Evolutionary conservation across 1,140 invertebrate species (phyloP), one percentile per base, ranked within the genome.

Genomic region (Calliphora vicina): DNA sequence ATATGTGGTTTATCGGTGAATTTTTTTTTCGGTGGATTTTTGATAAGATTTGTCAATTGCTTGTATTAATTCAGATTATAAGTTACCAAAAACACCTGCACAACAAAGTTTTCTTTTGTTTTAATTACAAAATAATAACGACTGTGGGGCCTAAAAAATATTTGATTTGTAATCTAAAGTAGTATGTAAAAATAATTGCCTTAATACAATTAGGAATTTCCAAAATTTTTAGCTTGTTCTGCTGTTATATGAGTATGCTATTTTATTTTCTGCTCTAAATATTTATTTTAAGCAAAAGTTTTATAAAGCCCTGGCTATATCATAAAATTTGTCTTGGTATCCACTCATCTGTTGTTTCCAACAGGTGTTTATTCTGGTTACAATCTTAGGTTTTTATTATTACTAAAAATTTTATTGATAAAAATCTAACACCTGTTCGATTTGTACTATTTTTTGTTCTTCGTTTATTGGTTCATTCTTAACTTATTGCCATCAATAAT

Each of bases 41-140:
- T 43, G 74, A 78, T 78, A 78, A 78, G 74, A 78, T 78, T 78
- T 78, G 35, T 5, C 10, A 67, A 67, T 67, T 67, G 61, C n/a
- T 23, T 67, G 61, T 67, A 25, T 23, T n/a, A 17, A 57, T 57
- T 17, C 61, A 67, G 20, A 25, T 25, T 4, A 67, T 67, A 67
- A 67, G 61, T 25, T 20, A n/a, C 20, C 6, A 67, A 23, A 20
- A 67, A 67, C 61, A 67, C 61, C 61, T 67, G 61, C 61, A 67
- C 2, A 67, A 25, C 0, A n/a, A 57, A 2, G 45, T 50, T 67
- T 67, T 67, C 17, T 20, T 8, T 67, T 67, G 13, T 23, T 67
- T 67, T 67, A 67, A 50, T 50, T 50, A 50, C 45, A 50, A 13
- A 35, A 35, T 6, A 35, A 35, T 35, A 8, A 8, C 1, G 5